A percentile compares a stretch with the other conserved stretches of the same genome.
These are phyloP conservation scores for Thoracochromis brauschi DNA, from an alignment of 2,113 vertebrate genomes.

Conservation along the genomic window DNA sequence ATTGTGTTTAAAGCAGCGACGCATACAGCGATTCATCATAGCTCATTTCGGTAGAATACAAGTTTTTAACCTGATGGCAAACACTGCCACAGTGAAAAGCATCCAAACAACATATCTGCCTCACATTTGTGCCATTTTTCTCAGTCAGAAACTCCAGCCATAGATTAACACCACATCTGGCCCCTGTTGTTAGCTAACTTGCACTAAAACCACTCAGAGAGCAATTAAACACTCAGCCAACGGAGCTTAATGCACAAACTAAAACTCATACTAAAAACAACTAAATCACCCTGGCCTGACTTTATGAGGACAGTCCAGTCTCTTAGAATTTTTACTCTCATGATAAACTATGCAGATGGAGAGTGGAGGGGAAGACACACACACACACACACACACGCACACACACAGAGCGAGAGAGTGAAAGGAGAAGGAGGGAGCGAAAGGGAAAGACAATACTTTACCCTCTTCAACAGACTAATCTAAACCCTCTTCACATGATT, in stretches of 20 bases:
- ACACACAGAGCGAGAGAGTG: background rate
- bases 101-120: background rate
- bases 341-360: slow-evolving; percentile 24
- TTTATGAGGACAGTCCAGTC: slow-evolving; percentile 24
- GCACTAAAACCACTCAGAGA: slow-evolving; percentile 26
- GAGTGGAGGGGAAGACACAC: background rate
- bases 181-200: slow-evolving; percentile 10
- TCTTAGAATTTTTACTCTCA: background rate
- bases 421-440: background rate
- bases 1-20: background rate
- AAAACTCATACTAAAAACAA: slow-evolving; percentile 25
- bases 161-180: background rate
- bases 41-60: background rate
- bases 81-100: background rate
- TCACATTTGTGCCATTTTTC: background rate
- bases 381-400: background rate
- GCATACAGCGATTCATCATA: background rate
- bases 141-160: background rate
- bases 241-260: slow-evolving; percentile 26
- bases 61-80: background rate
- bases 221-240: slow-evolving; percentile 28
- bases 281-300: slow-evolving; percentile 26
- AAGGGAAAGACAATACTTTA: slow-evolving; percentile 16
- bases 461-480: slow-evolving; percentile 18
- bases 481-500: slow-evolving; percentile 35